Percentiles rank a stretch among this genome's conserved stretches.
Evolutionary conservation across 2,113 vertebrate genomes (phyloP).

Genomic region (Platysteira castanea): DNA sequence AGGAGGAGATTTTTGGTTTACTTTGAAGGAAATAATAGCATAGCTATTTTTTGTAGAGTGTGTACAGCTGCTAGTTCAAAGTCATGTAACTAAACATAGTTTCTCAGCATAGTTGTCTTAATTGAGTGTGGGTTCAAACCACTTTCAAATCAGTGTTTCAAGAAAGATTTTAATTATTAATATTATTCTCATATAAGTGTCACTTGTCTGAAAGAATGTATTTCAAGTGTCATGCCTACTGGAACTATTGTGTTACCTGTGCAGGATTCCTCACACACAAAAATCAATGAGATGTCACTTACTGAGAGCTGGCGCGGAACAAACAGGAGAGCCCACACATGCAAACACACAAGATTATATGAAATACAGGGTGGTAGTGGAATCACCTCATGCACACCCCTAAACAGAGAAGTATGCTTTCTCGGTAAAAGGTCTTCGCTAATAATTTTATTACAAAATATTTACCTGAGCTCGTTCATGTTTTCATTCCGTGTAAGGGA

Average conservation of each 20-base stretch:
- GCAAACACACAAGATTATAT: background rate
- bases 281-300: background rate
- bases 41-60: conserved; percentile 29
- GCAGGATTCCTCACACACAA: background rate
- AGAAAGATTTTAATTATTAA: conserved; percentile 48
- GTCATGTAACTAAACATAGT: background rate
- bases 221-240: background rate
- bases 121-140: background rate
- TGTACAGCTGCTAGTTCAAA: conserved; percentile 23
- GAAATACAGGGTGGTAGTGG: background rate
- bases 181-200: background rate
- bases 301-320: background rate
- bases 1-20: background rate
- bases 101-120: background rate
- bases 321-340: background rate
- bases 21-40: conserved; percentile 46
- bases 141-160: conserved; percentile 39
- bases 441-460: background rate
- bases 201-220: background rate
- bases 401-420: background rate
- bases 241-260: background rate
- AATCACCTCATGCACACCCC: background rate
- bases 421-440: background rate
- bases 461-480: background rate
- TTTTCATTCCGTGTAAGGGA: background rate